Evolutionary conservation across 2,888 invertebrate genomes (phyloP).

Genomic region (Microchrysa polita): DNA sequence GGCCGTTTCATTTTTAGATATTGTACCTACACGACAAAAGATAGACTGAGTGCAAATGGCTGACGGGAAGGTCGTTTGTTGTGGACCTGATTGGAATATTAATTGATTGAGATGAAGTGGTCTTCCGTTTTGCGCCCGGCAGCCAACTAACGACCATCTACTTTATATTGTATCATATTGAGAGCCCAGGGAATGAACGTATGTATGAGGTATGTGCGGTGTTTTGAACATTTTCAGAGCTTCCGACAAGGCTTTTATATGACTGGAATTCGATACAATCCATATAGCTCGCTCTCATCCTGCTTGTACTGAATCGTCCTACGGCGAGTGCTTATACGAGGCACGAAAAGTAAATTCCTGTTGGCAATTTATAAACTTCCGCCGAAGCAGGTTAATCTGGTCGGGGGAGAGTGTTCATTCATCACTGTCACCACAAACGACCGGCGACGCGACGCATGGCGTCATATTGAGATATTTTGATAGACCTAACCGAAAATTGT

Average conservation of each 20-base stretch:
- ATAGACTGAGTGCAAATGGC: neutral
- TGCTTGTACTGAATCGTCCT: too few relatives aligned
- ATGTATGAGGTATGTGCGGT: too few relatives aligned
- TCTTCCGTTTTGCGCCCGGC: slow-evolving; percentile 11
- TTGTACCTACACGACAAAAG: too few relatives aligned
- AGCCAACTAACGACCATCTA: slow-evolving; percentile 18
- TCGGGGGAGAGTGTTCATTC: slow-evolving; percentile 22
- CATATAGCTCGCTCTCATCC: too few relatives aligned
- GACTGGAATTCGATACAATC: too few relatives aligned
- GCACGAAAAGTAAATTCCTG: slow-evolving; percentile 32
- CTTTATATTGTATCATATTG: slow-evolving; percentile 10
- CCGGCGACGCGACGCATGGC: neutral
- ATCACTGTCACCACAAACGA: slow-evolving; percentile 17
- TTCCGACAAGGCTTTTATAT: too few relatives aligned
- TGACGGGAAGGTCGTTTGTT: slow-evolving; percentile 17
- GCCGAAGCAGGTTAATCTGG: slow-evolving; percentile 26
- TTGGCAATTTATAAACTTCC: slow-evolving; percentile 41
- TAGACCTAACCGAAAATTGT: neutral
- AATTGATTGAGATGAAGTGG: slow-evolving; percentile 49
- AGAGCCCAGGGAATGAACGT: neutral
- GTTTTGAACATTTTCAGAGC: too few relatives aligned
- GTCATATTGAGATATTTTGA: slow-evolving; percentile 7
- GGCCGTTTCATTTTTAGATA: slow-evolving; percentile 17
- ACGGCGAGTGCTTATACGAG: slow-evolving; percentile 1
- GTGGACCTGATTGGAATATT: slow-evolving; percentile 48